Base-by-base conservation (phyloP, 2,797 vertebrate species). In the Capromys pilorides region DNA sequence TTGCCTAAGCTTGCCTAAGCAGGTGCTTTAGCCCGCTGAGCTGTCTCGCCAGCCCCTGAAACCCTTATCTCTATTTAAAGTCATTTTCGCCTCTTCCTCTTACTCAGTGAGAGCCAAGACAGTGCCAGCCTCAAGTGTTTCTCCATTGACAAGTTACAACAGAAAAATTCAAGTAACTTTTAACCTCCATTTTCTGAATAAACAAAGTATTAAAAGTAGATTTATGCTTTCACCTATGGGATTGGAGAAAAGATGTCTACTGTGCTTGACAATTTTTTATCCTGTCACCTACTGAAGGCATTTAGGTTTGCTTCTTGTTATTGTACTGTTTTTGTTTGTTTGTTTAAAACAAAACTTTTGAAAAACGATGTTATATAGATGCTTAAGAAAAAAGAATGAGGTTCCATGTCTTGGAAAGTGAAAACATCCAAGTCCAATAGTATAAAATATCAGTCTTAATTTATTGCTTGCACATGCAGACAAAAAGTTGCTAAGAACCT, bases 381-480 rank as follows among this genome's bases (percentile, higher is more conserved):
- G 26, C 81, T 93, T 90, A 57, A 41, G 62, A 84, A 80, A 86
- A 45, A 81, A 94, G 6, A 31, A 81, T 83, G 39, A 90, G 7
- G n/a, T 54, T 36, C 3, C 61, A 66, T 80, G 45, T 78, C 54
- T 41, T 33, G 51, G 61, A 41, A 96, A 88, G 9, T 94, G 31
- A 59, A 88, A 90, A 80, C 62, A n/a, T 66, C 22, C 86, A 93
- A 36, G 45, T 92, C 12, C 36, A 94, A 87, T 4, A 39, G 12
- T 69, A 4, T 45, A 54, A 91, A 96, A 77, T 59, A 75, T 67
- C 66, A 84, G 9, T 59, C 31, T 28, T 90, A 54, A 82, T 39
- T 4, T 82, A 92, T 93, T 90, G 19, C 88, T 93, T 92, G n/a
- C 93, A 91, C 64, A 67, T 93, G 36, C 41, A 64, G 69, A n/a